Evolutionary conservation across 1,140 invertebrate genomes (phyloP), one percentile per base, ranked within the genome.

Genomic region (Megathymus violae): DNA sequence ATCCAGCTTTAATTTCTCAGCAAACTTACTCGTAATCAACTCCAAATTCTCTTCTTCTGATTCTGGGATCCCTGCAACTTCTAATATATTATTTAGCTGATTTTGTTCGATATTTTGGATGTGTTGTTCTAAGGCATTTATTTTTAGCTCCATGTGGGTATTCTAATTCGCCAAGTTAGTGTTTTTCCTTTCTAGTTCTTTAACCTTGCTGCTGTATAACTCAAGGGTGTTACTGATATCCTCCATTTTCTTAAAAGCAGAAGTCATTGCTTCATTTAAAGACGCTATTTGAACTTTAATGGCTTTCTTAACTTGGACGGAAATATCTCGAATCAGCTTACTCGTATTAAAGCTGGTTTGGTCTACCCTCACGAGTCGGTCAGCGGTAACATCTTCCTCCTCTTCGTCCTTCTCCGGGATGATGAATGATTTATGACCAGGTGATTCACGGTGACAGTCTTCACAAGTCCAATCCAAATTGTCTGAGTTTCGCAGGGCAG

Each of bases 381-480:
- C 15, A 19, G 15, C 41, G 16, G 58, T 22, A 7, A 16, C 34
- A 17, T 59, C 46, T 1, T 60, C 40, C 6, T 65, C 56, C 4
- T 52, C 47, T n/a, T n/a, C n/a, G n/a, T n/a, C n/a, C n/a, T n/a
- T n/a, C n/a, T n/a, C n/a, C n/a, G n/a, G n/a, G n/a, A n/a, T n/a
- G n/a, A n/a, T n/a, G n/a, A n/a, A n/a, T n/a, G n/a, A n/a, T 3
- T 52, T 54, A 4, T 60, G n/a, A 7, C 17, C 47, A 5, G 54
- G 46, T 11, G 54, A 43, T 5, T 59, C 25, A 2, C 31, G 46
- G 0, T 36, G 27, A 16, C 63, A 65, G 4, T 60, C 56, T 7
- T 47, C 38, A 27, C 63, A 65, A 1, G 52, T 65, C 63, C 54
- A 65, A 10, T 51, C 63, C 19, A 65, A 34, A 38, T 48, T 59